Conservation (phyloP, 2,797 vertebrate species). For the Triplophysa bombifrons region DNA sequence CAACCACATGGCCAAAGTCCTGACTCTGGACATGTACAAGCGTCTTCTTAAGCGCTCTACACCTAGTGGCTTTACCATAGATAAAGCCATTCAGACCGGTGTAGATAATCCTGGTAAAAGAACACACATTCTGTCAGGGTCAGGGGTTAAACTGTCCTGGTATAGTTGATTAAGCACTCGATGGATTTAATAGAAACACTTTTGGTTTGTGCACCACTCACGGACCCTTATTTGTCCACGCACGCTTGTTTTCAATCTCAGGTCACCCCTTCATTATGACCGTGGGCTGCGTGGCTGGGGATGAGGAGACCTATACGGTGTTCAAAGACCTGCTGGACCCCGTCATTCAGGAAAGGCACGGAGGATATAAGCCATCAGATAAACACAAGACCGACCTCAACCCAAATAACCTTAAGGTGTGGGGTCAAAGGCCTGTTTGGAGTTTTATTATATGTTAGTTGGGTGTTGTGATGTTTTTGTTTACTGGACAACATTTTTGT, state of each 20-base stretch:
- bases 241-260: constrained; percentile 59
- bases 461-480: too few species aligned
- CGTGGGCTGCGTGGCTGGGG: constrained; percentile 92
- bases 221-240: neutral
- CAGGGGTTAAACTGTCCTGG: neutral
- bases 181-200: neutral
- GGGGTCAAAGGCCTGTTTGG: neutral
- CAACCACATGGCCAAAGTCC: constrained; percentile 81
- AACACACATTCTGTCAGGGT: constrained; percentile 35
- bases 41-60: constrained; percentile 70
- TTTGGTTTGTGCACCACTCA: neutral
- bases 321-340: constrained; percentile 91
- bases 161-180: neutral
- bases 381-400: constrained; percentile 95
- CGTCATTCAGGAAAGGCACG: constrained; percentile 90
- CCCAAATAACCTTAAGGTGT: constrained; percentile 86
- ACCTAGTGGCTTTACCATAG: constrained; percentile 77
- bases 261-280: constrained; percentile 97
- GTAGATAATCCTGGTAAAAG: constrained; percentile 86
- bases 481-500: neutral
- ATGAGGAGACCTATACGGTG: constrained; percentile 91
- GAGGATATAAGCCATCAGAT: constrained; percentile 94
- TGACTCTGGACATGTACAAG: constrained; percentile 76
- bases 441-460: neutral
- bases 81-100: constrained; percentile 82